Evolutionary conservation across 2,797 vertebrate genomes (phyloP).

Genomic region (Amblyraja radiata): DNA sequence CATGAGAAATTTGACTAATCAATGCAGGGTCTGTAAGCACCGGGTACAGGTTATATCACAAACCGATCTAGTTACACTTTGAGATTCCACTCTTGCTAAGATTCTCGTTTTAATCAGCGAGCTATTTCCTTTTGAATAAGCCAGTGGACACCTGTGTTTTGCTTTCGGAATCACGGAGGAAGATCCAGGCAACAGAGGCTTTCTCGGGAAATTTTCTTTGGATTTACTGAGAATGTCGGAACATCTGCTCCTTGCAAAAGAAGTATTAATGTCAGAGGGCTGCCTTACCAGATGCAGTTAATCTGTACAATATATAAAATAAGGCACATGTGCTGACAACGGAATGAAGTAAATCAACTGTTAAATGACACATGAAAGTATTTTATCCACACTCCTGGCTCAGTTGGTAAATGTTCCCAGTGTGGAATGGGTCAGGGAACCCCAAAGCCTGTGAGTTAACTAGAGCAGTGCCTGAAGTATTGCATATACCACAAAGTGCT

Average conservation of each 20-base stretch:
- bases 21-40: slow-evolving; percentile 31
- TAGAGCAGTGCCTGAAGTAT: not conserved
- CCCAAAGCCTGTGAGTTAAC: not conserved
- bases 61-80: slow-evolving; percentile 26
- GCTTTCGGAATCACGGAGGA: slow-evolving; percentile 45
- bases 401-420: not conserved
- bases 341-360: not conserved
- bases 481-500: not conserved
- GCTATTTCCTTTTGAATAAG: slow-evolving; percentile 48
- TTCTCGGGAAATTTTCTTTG: slow-evolving; percentile 32
- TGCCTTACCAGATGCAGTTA: not conserved
- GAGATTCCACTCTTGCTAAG: not conserved
- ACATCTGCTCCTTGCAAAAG: slow-evolving; percentile 21
- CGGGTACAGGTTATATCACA: not conserved
- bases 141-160: slow-evolving; percentile 49
- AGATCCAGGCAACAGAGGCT: slow-evolving; percentile 40
- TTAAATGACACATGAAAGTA: not conserved
- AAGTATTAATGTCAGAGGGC: not conserved
- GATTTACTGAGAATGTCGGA: not conserved
- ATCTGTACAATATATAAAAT: not conserved
- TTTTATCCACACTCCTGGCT: not conserved
- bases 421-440: not conserved
- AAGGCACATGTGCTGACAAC: slow-evolving; percentile 14
- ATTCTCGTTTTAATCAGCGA: slow-evolving; percentile 47
- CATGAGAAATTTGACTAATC: slow-evolving; percentile 25